A percentile compares a stretch with the other conserved stretches of the same genome.
Evolutionary conservation across 2,888 invertebrate species (phyloP).

Genomic region (Drosophila pseudotalamancana): DNA sequence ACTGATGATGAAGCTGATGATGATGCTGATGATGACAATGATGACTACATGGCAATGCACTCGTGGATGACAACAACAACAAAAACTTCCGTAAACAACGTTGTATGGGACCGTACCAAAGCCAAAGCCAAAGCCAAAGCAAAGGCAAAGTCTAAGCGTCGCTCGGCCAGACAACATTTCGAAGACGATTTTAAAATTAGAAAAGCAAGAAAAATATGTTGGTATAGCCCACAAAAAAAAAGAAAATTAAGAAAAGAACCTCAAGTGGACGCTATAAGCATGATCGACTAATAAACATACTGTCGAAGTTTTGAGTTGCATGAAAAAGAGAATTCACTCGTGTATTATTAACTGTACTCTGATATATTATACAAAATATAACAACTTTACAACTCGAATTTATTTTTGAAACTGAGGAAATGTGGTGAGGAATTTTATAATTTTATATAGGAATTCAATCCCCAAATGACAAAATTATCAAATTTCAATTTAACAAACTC

Average conservation of each 20-base stretch:
- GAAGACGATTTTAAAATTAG: slow-evolving; percentile 78
- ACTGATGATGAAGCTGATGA: slow-evolving; percentile 25
- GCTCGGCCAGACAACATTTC: slow-evolving; percentile 62
- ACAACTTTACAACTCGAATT: too few species aligned
- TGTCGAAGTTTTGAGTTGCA: too few species aligned
- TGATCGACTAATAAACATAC: neutral
- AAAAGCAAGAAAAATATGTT: slow-evolving; percentile 53
- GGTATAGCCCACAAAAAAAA: slow-evolving; percentile 14
- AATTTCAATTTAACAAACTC: too few species aligned
- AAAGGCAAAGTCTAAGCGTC: slow-evolving; percentile 46
- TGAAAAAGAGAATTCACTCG: too few species aligned
- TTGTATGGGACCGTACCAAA: too few species aligned
- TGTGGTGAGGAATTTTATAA: too few species aligned
- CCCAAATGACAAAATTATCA: too few species aligned
- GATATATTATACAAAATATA: too few species aligned
- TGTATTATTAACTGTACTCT: too few species aligned
- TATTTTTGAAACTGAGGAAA: too few species aligned
- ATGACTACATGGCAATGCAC: slow-evolving; percentile 75
- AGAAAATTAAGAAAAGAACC: neutral
- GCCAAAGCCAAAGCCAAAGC: slow-evolving; percentile 23
- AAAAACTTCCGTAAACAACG: slow-evolving; percentile 75
- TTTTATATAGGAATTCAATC: too few species aligned
- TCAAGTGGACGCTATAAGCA: neutral
- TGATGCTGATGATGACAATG: slow-evolving; percentile 19
- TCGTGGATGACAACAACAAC: slow-evolving; percentile 49